Percentiles rank a stretch among this genome's conserved stretches.
Evolutionary conservation across 2,888 invertebrate genomes (phyloP).

Genomic region (Lumbricus terrestris): DNA sequence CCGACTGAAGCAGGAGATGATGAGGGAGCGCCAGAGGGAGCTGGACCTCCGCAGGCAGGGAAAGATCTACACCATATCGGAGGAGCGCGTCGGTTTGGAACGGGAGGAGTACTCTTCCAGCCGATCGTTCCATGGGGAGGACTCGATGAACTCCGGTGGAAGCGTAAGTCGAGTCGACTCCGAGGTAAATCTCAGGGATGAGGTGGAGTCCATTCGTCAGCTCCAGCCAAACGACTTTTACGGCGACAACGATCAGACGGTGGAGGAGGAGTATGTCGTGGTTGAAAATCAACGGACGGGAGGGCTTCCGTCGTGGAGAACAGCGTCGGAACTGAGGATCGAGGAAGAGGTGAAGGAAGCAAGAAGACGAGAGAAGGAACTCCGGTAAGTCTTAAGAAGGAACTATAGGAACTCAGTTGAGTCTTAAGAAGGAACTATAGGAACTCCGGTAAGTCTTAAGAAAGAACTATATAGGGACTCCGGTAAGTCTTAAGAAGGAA

Average conservation of each 20-base stretch:
- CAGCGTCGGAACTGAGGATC: constrained; percentile 19
- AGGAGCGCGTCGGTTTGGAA: constrained; percentile 60
- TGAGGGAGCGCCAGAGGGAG: constrained; percentile 80
- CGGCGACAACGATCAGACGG: not conserved
- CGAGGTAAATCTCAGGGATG: not conserved
- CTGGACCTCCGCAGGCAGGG: constrained; percentile 73
- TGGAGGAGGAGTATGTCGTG: not conserved
- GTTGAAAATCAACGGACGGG: not conserved
- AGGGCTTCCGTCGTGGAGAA: not conserved
- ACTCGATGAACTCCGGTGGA: not conserved
- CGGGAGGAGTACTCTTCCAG: not conserved
- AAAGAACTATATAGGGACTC: not conserved
- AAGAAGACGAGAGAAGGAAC: constrained; percentile 24
- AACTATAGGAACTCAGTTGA: not conserved
- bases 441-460: too few species aligned
- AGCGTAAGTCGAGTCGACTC: not conserved
- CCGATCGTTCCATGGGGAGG: not conserved
- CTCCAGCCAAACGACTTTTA: not conserved
- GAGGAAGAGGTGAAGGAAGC: constrained; percentile 28
- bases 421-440: not conserved
- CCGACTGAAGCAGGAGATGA: constrained; percentile 84
- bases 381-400: constrained; percentile 17
- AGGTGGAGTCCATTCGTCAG: not conserved
- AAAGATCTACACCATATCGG: constrained; percentile 64
- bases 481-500: too few species aligned